phyloP scores from a whole-genome alignment of 2,797 vertebrate genomes.

The Sebastes oblongus region DNA sequence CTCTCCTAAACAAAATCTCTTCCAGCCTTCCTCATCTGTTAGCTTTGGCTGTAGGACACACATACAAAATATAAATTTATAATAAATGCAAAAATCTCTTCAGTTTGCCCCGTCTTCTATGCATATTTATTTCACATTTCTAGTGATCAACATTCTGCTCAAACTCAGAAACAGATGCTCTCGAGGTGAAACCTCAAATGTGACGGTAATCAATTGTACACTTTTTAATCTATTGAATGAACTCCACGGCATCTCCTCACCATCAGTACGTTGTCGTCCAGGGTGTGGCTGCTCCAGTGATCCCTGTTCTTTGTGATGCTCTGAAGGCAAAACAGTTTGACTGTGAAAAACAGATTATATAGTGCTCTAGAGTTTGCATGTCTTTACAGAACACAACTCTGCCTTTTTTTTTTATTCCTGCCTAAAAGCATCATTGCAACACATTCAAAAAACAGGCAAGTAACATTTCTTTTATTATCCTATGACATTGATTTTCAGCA shows the following conservation, averaged over 20 bases:
- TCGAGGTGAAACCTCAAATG: neutral
- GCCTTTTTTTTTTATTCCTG: neutral
- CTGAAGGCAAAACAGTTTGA: slow-evolving; percentile 71
- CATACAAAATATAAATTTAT: rapidly evolving
- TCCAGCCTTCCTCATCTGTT: slow-evolving; percentile 80
- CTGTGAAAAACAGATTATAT: neutral
- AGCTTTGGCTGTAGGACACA: slow-evolving; percentile 67
- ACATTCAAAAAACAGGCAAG: neutral
- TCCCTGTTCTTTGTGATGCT: slow-evolving; percentile 89
- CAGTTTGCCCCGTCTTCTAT: neutral
- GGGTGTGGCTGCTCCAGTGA: slow-evolving; percentile 89
- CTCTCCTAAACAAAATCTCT: slow-evolving; percentile 89
- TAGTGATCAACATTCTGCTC: neutral
- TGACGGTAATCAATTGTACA: neutral
- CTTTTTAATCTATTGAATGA: neutral
- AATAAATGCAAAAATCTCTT: neutral
- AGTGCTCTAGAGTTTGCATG: neutral
- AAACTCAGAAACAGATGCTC: neutral
- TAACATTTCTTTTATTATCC: neutral
- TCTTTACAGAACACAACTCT: neutral
- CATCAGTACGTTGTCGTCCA: slow-evolving; percentile 94
- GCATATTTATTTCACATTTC: neutral
- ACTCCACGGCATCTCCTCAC: slow-evolving; percentile 74
- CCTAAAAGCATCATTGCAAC: neutral
- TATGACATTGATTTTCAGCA: neutral